phyloP scores from a whole-genome alignment of 1,140 invertebrate species.

The Radopholus similis region DNA sequence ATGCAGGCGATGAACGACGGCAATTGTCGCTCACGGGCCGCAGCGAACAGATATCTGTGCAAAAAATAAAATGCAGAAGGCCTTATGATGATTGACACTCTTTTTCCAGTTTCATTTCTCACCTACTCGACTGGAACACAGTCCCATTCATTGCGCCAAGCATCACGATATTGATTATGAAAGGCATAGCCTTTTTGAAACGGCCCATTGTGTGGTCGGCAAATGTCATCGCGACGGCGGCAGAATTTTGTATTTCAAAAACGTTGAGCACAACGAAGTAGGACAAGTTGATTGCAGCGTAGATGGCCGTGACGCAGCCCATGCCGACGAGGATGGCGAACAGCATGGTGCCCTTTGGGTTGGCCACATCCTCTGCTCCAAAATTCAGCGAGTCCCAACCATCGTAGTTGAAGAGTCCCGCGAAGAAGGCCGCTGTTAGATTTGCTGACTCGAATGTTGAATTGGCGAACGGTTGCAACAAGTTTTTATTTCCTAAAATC shows the following conservation, averaged over 20 bases:
- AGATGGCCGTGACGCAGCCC: slow-evolving; percentile 36
- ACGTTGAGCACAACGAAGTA: slow-evolving; percentile 41
- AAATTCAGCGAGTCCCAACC: slow-evolving; percentile 51
- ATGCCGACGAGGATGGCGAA: slow-evolving; percentile 48
- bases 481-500: not conserved
- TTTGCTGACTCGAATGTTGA: not conserved
- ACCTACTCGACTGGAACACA: slow-evolving; percentile 53
- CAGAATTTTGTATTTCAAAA: slow-evolving; percentile 22
- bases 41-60: slow-evolving; percentile 48
- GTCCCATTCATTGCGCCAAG: slow-evolving; percentile 53
- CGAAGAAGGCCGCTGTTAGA: slow-evolving; percentile 34
- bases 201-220: slow-evolving; percentile 46
- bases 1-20: slow-evolving; percentile 42
- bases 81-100: too few relatives aligned
- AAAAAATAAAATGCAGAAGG: too few relatives aligned
- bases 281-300: slow-evolving; percentile 38
- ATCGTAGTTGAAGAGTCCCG: slow-evolving; percentile 45
- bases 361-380: slow-evolving; percentile 46
- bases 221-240: slow-evolving; percentile 47
- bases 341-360: slow-evolving; percentile 47
- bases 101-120: too few relatives aligned
- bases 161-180: slow-evolving; percentile 51
- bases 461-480: slow-evolving; percentile 18
- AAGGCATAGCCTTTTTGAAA: slow-evolving; percentile 51
- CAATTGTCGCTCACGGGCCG: slow-evolving; percentile 45